Percentiles rank a stretch among this genome's conserved stretches.
phyloP scores from a whole-genome alignment of 2,888 invertebrate species.

The Spilarctia lutea region DNA sequence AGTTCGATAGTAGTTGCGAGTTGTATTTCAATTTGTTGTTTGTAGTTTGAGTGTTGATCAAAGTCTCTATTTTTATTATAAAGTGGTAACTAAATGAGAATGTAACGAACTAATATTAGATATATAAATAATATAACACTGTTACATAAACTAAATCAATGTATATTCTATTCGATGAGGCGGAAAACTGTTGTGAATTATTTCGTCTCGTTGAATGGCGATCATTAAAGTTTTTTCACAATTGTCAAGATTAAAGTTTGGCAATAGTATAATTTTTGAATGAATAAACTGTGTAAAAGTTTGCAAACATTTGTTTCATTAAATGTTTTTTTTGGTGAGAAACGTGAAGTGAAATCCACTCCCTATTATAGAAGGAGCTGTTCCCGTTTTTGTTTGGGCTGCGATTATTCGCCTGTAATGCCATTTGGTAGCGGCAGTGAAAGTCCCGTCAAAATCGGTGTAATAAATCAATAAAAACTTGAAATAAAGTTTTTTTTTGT shows the following conservation, averaged over 20 bases:
- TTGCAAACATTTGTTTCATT: slow-evolving; percentile 60
- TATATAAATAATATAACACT: slow-evolving; percentile 60
- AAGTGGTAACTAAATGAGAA: slow-evolving; percentile 50
- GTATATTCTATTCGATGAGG: slow-evolving; percentile 59
- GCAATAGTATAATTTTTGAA: slow-evolving; percentile 75
- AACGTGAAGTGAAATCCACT: not conserved
- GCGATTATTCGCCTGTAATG: no score
- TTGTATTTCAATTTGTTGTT: slow-evolving; percentile 58
- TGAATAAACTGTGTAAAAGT: slow-evolving; percentile 74
- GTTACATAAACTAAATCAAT: slow-evolving; percentile 62
- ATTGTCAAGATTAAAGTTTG: slow-evolving; percentile 71
- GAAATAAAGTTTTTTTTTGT: no score
- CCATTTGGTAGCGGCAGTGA: no score
- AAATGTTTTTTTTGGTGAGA: not conserved
- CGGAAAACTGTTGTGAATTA: slow-evolving; percentile 39
- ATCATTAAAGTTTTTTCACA: slow-evolving; percentile 68
- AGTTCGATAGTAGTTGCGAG: slow-evolving; percentile 42
- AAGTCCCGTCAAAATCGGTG: no score
- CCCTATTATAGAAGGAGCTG: no score
- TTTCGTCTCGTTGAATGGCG: slow-evolving; percentile 61
- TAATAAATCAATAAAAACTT: no score
- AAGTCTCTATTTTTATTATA: slow-evolving; percentile 68
- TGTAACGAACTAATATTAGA: slow-evolving; percentile 64
- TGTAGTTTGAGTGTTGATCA: slow-evolving; percentile 53
- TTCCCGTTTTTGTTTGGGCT: no score